Percentiles rank a stretch among this genome's conserved stretches.
These are phyloP conservation scores for Peromyscus nudipes DNA, from an alignment of 2,797 vertebrate genomes.

Conservation along the genomic window DNA sequence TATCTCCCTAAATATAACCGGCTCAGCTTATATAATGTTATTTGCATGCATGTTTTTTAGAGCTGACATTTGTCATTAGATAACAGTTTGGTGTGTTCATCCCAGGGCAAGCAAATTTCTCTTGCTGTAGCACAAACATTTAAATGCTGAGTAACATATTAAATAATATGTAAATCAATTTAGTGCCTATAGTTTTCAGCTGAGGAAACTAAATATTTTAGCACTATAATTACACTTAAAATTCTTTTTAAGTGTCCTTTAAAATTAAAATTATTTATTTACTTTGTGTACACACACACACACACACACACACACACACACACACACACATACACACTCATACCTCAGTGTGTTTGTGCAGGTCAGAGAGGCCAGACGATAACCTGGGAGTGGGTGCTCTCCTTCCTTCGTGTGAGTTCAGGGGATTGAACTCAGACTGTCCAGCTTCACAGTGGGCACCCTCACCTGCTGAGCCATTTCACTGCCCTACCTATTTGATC, in stretches of 20 bases:
- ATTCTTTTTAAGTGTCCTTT: background rate
- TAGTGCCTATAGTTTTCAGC: background rate
- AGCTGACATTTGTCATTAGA: background rate
- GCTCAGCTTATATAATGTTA: background rate
- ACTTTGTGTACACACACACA: background rate
- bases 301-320: background rate
- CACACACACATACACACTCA: background rate
- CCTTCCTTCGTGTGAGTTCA: background rate
- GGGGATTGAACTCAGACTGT: background rate
- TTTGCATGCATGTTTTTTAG: background rate
- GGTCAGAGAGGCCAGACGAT: background rate
- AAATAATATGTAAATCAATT: slow-evolving; percentile 6
- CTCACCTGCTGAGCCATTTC: background rate
- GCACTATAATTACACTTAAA: background rate
- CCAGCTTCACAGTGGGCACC: background rate
- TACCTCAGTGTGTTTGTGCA: too few relatives aligned
- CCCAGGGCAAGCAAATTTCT: background rate
- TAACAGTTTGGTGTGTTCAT: background rate
- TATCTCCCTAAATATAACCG: background rate
- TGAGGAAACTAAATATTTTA: slow-evolving; percentile 27
- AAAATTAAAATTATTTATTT: background rate
- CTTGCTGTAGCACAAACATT: slow-evolving; percentile 9
- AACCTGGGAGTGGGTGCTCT: background rate
- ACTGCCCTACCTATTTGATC: background rate
- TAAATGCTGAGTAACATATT: background rate